phyloP scores from a whole-genome alignment of 1,140 invertebrate species.

The Hycleus phaleratus region DNA sequence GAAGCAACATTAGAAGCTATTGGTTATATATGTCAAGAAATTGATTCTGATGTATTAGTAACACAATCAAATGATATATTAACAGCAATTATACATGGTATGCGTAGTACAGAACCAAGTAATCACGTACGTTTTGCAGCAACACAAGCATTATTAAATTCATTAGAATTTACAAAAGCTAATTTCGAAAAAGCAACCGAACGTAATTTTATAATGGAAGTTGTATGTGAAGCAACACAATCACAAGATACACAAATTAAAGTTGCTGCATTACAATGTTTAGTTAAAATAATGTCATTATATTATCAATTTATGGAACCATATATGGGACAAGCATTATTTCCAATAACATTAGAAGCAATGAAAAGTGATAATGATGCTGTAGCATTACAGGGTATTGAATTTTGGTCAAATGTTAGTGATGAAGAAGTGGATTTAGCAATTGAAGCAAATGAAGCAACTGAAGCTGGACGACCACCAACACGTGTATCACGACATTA shows the following conservation, averaged over 20 bases:
- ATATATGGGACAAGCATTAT: conserved; percentile 97
- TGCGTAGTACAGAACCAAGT: conserved; percentile 68
- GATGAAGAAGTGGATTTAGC: conserved; percentile 98
- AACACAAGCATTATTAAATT: conserved; percentile 95
- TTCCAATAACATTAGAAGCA: conserved; percentile 96
- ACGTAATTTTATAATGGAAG: conserved; percentile 99
- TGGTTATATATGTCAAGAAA: conserved; percentile 75
- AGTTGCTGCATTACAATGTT: conserved; percentile 94
- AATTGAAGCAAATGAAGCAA: conserved; percentile 90
- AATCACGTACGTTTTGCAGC: conserved; percentile 88
- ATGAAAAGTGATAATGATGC: conserved; percentile 97
- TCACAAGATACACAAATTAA: conserved; percentile 79
- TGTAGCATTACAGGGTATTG: conserved; percentile 96
- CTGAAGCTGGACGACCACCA: conserved; percentile 85
- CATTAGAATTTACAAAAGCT: conserved; percentile 95
- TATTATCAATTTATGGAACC: conserved; percentile 99
- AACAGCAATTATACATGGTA: conserved; percentile 98
- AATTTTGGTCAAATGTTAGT: conserved; percentile 99
- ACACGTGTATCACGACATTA: conserved; percentile 43
- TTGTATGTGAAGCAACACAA: conserved; percentile 89
- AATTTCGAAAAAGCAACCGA: conserved; percentile 98
- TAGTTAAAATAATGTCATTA: conserved; percentile 97
- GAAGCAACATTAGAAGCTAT: conserved; percentile 96
- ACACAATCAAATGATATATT: conserved; percentile 92
- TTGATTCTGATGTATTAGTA: conserved; percentile 84